These are phyloP conservation scores for Callipepla squamata DNA, from an alignment of 2,113 vertebrate species.

Conservation along the genomic window DNA sequence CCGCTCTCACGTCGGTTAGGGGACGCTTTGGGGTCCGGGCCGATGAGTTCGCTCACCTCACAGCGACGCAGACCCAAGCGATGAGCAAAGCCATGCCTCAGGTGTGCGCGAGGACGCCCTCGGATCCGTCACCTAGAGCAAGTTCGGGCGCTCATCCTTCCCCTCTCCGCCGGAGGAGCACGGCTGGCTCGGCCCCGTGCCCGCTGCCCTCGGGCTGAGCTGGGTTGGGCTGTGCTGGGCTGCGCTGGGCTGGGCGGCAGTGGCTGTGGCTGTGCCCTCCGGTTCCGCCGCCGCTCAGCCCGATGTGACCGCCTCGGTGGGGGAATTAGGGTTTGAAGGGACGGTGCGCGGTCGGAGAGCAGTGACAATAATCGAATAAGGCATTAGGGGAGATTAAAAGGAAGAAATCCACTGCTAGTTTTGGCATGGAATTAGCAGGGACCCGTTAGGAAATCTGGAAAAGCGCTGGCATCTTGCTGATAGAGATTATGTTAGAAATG, in stretches of 20 bases:
- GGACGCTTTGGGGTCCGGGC: not conserved
- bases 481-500: conserved; percentile 81
- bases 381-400: conserved; percentile 85
- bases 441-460: conserved; percentile 82
- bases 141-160: conserved; percentile 69
- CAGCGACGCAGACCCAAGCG: conserved; percentile 79
- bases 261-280: not conserved
- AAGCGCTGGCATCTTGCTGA: conserved; percentile 80
- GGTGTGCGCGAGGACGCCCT: conserved; percentile 54
- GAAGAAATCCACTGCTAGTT: conserved; percentile 85
- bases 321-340: conserved; percentile 83
- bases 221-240: too few relatives aligned
- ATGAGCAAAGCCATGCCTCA: conserved; percentile 85
- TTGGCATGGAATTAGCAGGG: conserved; percentile 84
- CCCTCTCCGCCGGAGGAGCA: not conserved
- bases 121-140: conserved; percentile 77
- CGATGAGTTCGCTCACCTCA: conserved; percentile 79
- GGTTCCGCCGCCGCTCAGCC: conserved; percentile 76
- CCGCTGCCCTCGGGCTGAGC: not conserved
- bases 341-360: conserved; percentile 78
- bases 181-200: not conserved
- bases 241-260: not conserved
- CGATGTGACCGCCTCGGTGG: conserved; percentile 74
- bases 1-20: too few relatives aligned
- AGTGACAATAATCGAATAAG: conserved; percentile 84